A percentile compares a stretch with the other conserved stretches of the same genome.
phyloP scores from a whole-genome alignment of 2,888 invertebrate genomes.

The Ashinkailepas kermadecensis region DNA sequence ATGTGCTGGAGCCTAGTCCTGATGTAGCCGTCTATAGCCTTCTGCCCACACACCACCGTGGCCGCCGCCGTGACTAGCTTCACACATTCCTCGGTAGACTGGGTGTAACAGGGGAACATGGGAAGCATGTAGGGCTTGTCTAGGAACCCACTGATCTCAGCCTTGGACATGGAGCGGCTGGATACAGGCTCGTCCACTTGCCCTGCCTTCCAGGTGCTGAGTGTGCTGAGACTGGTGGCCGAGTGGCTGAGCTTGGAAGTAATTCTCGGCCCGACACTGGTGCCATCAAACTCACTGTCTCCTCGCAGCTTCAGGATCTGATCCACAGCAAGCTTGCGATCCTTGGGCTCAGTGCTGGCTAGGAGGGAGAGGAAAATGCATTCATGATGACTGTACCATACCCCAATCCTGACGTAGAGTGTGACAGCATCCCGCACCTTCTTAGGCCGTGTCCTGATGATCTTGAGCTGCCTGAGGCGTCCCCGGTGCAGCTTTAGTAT shows the following conservation, averaged over 20 bases:
- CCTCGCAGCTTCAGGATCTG: slow-evolving; percentile 1
- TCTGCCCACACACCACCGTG: not conserved
- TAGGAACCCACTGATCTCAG: not conserved
- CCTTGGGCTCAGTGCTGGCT: not conserved
- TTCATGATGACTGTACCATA: not conserved
- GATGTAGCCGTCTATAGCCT: not conserved
- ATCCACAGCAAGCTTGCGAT: not conserved
- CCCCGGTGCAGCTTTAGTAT: no score
- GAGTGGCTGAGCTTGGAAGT: not conserved
- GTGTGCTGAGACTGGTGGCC: not conserved
- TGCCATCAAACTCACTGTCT: not conserved
- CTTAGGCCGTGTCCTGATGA: not conserved
- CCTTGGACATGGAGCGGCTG: not conserved
- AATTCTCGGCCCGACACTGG: not conserved
- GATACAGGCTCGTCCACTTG: not conserved
- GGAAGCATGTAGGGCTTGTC: not conserved
- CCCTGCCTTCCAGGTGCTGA: not conserved
- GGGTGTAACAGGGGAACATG: not conserved
- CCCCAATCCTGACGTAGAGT: not conserved
- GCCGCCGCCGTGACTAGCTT: not conserved
- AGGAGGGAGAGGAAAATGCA: not conserved
- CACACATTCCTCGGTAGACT: not conserved
- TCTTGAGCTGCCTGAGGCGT: not conserved
- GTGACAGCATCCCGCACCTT: not conserved
- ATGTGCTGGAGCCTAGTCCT: not conserved